Evolutionary conservation across 2,797 vertebrate genomes (phyloP).

Genomic region (Mus minutoides): DNA sequence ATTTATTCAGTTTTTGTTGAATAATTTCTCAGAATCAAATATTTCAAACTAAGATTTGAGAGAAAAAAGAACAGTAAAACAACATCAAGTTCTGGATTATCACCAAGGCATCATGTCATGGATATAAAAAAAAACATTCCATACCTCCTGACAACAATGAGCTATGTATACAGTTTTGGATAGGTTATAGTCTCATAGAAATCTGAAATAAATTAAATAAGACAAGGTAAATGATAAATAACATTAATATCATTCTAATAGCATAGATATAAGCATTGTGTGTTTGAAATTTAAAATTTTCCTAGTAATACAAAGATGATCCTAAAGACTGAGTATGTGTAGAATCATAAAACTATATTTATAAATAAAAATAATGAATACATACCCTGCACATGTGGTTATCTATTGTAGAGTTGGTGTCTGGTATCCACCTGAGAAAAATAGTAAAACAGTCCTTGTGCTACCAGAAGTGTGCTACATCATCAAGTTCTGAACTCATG

Average conservation of each 20-base stretch:
- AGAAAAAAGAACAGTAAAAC: slow-evolving; percentile 26
- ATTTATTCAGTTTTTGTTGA: background rate
- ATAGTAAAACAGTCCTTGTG: slow-evolving; percentile 11
- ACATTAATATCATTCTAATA: background rate
- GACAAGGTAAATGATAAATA: background rate
- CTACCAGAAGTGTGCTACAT: slow-evolving; percentile 40
- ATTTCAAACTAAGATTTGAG: background rate
- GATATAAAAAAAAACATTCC: background rate
- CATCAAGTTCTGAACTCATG: background rate
- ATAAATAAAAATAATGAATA: slow-evolving; percentile 56
- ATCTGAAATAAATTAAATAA: background rate
- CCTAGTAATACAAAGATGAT: background rate
- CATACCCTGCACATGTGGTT: slow-evolving; percentile 54
- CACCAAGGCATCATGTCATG: background rate
- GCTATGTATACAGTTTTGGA: background rate
- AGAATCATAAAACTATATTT: slow-evolving; percentile 13
- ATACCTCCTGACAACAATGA: background rate
- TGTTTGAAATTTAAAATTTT: slow-evolving; percentile 14
- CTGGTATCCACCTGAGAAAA: slow-evolving; percentile 54
- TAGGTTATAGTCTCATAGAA: background rate
- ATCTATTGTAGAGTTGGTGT: slow-evolving; percentile 57
- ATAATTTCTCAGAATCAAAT: background rate
- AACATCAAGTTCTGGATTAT: slow-evolving; percentile 27
- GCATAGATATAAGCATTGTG: slow-evolving; percentile 34
- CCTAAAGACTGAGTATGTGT: background rate